Percentiles rank a stretch among this genome's conserved stretches.
phyloP scores from a whole-genome alignment of 2,113 vertebrate species.

The Caretta caretta region DNA sequence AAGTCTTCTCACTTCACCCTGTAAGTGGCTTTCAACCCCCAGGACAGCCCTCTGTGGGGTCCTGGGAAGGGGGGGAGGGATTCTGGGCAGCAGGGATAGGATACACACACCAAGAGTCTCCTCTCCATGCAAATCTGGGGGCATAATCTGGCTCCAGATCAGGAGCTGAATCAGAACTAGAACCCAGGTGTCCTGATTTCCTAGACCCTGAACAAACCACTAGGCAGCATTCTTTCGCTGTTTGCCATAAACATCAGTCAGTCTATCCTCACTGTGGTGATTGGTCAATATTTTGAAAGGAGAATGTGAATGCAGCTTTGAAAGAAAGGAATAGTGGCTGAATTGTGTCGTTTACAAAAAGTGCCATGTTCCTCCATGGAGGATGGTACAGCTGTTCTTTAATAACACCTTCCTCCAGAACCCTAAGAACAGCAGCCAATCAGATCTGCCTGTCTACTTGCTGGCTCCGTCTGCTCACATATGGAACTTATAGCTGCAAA shows the following conservation, averaged over 20 bases:
- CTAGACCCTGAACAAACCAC: neutral
- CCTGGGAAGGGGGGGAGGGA: neutral
- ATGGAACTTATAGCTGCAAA: neutral
- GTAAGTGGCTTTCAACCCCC: neutral
- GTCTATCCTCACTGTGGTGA: neutral
- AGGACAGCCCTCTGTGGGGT: neutral
- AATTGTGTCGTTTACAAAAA: neutral
- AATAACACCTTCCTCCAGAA: neutral
- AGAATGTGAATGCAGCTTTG: neutral
- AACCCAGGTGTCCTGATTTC: neutral
- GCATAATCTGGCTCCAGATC: neutral
- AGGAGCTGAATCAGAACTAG: neutral
- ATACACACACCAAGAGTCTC: neutral
- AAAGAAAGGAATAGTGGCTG: neutral
- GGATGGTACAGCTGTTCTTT: neutral
- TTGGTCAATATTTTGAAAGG: neutral
- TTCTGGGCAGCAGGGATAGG: neutral
- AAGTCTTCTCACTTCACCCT: neutral
- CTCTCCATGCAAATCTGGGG: neutral
- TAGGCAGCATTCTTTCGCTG: neutral
- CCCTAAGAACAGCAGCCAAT: neutral
- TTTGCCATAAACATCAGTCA: neutral
- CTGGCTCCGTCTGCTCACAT: neutral
- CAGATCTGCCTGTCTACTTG: neutral
- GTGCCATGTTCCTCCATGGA: neutral